These are phyloP conservation scores for Strix uralensis DNA, from an alignment of 2,113 vertebrate species.

Conservation along the genomic window DNA sequence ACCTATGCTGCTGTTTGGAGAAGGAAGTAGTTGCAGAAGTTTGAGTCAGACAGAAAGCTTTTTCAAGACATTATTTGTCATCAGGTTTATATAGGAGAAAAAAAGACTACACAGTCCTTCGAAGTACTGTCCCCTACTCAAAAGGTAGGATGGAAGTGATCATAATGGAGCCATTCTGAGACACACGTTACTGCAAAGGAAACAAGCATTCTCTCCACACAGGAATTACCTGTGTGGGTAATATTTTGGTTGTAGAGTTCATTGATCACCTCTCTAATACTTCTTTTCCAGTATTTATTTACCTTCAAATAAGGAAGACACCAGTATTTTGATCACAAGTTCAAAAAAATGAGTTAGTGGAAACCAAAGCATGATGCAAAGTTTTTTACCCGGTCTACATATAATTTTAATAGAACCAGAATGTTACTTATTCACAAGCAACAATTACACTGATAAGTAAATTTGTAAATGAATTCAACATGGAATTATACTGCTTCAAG, in stretches of 20 bases:
- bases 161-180: rapidly evolving
- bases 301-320: neutral
- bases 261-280: neutral
- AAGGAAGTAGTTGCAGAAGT: neutral
- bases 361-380: neutral
- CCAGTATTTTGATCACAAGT: neutral
- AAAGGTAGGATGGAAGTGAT: neutral
- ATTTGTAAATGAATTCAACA: neutral
- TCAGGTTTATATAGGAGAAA: neutral
- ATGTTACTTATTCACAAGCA: neutral
- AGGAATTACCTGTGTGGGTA: neutral
- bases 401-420: neutral
- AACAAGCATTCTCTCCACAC: neutral
- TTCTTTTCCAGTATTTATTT: neutral
- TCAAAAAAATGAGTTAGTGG: neutral
- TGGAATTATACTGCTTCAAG: neutral
- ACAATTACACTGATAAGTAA: neutral
- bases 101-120: rapidly evolving
- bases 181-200: neutral
- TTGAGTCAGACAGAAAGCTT: neutral
- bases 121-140: too few relatives aligned
- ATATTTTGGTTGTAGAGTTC: neutral
- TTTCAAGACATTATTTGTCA: neutral
- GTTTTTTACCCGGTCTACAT: rapidly evolving
- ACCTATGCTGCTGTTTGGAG: neutral